Conservation (phyloP, 2,113 vertebrate species). For the Barnardius zonarius region DNA sequence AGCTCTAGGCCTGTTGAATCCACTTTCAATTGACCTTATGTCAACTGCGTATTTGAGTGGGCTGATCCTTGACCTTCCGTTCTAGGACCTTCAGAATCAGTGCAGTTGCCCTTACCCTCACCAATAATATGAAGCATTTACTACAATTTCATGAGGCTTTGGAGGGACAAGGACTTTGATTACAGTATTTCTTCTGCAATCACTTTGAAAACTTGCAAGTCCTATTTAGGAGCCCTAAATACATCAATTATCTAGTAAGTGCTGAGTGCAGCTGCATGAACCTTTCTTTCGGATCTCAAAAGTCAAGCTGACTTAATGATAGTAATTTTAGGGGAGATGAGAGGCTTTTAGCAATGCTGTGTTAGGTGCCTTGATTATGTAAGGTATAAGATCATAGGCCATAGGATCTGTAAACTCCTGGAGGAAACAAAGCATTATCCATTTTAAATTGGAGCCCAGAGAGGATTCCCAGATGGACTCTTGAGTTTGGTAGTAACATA, state of each 20-base stretch:
- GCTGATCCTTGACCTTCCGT: neutral
- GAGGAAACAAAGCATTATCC: neutral
- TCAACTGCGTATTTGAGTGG: neutral
- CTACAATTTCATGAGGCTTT: neutral
- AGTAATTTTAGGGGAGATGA: neutral
- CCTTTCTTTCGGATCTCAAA: conserved; percentile 11
- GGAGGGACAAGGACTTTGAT: conserved; percentile 11
- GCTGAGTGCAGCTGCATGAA: conserved; percentile 32
- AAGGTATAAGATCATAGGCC: neutral
- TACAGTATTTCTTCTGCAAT: conserved; percentile 31
- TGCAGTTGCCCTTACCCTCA: neutral
- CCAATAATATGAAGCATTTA: neutral
- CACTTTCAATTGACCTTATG: neutral
- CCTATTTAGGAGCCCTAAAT: conserved; percentile 47
- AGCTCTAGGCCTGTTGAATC: neutral
- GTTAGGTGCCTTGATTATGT: neutral
- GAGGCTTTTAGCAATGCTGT: neutral
- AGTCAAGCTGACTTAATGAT: conserved; percentile 15
- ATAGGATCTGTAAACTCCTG: neutral
- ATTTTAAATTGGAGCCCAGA: neutral
- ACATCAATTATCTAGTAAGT: conserved; percentile 24
- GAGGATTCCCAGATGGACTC: neutral
- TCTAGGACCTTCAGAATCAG: neutral
- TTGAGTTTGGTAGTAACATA: neutral
- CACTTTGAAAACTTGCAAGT: conserved; percentile 23